These are phyloP conservation scores for Torymus aiolomorphi DNA, from an alignment of 2,888 invertebrate genomes.

Conservation along the genomic window DNA sequence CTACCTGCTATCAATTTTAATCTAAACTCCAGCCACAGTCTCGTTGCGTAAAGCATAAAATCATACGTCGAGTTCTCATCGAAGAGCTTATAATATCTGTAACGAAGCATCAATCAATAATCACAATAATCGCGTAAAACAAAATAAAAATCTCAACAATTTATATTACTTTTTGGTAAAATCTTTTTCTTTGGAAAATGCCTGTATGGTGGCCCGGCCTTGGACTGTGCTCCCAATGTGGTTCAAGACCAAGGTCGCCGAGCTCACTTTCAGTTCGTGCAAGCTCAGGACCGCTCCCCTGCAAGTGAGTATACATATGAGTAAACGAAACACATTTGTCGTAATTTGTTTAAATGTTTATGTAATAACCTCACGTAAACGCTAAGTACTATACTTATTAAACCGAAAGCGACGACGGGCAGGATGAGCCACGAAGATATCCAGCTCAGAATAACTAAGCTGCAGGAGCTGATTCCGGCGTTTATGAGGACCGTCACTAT, in stretches of 20 bases:
- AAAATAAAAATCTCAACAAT: neutral
- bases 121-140: neutral
- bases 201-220: constrained; percentile 66
- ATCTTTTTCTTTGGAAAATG: constrained; percentile 65
- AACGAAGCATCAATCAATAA: constrained; percentile 6
- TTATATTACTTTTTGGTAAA: constrained; percentile 62
- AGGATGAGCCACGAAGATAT: constrained; percentile 76
- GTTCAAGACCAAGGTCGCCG: constrained; percentile 63
- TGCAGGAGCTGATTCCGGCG: constrained; percentile 76
- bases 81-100: constrained; percentile 64
- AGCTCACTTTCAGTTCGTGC: constrained; percentile 62
- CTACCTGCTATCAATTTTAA: constrained; percentile 65
- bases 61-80: constrained; percentile 64
- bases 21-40: constrained; percentile 65
- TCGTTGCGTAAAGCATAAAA: constrained; percentile 65
- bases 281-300: constrained; percentile 62
- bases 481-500: constrained; percentile 79
- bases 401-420: constrained; percentile 74
- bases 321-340: neutral
- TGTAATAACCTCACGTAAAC: constrained; percentile 69
- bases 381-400: constrained; percentile 71
- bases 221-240: constrained; percentile 63
- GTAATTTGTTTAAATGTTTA: neutral
- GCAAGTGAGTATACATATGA: constrained; percentile 14
- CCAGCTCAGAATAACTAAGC: constrained; percentile 75